A percentile compares a stretch with the other conserved stretches of the same genome.
These are phyloP conservation scores for Rissa tridactyla DNA, from an alignment of 2,113 vertebrate genomes.

Conservation along the genomic window DNA sequence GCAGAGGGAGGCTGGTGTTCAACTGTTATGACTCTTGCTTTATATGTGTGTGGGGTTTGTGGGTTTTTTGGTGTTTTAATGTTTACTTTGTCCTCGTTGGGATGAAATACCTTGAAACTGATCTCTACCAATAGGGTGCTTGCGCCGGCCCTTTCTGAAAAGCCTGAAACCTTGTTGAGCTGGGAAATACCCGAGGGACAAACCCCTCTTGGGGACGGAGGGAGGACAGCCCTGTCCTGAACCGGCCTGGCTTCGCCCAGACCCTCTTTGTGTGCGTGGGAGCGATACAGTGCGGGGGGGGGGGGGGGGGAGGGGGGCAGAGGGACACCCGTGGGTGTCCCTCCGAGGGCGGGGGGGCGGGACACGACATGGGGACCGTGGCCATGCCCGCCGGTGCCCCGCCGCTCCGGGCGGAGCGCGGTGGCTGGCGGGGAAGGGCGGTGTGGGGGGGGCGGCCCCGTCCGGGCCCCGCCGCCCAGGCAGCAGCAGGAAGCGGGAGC, in stretches of 20 bases:
- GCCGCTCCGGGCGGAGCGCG: not conserved
- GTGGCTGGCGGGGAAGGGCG: not conserved
- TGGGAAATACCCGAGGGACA: not conserved
- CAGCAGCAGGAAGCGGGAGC: not conserved
- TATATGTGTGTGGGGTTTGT: not conserved
- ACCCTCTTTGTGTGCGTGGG: not conserved
- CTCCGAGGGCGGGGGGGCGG: not conserved
- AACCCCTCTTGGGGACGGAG: accelerated
- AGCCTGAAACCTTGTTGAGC: not conserved
- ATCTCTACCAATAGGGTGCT: not conserved
- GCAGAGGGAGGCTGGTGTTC: not conserved
- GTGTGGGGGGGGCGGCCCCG: not conserved
- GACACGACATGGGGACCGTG: not conserved
- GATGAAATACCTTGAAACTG: not conserved
- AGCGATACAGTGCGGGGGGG: not conserved
- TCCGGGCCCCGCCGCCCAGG: not conserved
- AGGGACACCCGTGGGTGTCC: not conserved
- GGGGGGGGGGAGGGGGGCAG: not conserved
- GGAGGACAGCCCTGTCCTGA: too few species aligned
- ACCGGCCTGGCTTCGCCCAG: accelerated
- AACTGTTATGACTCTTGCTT: not conserved
- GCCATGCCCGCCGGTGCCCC: not conserved
- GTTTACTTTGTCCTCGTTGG: not conserved
- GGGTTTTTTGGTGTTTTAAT: not conserved
- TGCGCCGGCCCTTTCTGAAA: not conserved